Percentiles rank a stretch among this genome's conserved stretches.
Evolutionary conservation across 2,888 invertebrate species (phyloP).

Genomic region (Sminthurides aquaticus): DNA sequence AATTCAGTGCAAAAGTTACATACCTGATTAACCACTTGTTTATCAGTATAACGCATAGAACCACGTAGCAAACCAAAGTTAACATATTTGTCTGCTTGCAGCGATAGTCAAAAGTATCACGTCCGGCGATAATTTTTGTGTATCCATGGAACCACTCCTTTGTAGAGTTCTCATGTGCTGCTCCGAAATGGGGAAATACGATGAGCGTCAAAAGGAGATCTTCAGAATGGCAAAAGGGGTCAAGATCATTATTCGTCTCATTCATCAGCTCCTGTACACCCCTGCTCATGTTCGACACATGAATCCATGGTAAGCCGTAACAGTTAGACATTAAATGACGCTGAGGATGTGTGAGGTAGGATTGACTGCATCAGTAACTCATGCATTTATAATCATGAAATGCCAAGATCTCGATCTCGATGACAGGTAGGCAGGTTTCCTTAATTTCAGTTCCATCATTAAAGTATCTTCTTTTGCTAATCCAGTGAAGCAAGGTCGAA

Average conservation of each 20-base stretch:
- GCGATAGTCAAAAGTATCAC: slow-evolving; percentile 23
- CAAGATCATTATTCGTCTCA: slow-evolving; percentile 29
- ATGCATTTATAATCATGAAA: too few species aligned
- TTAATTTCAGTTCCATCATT: too few species aligned
- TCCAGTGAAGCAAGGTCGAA: too few species aligned
- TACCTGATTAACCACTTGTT: not conserved
- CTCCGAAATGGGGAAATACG: slow-evolving; percentile 26
- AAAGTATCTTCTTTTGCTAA: too few species aligned
- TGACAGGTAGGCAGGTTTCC: not conserved
- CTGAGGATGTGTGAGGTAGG: too few species aligned
- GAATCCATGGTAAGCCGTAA: slow-evolving; percentile 32
- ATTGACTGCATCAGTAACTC: too few species aligned
- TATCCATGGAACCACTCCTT: slow-evolving; percentile 25
- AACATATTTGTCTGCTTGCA: slow-evolving; percentile 4
- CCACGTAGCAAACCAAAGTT: too few species aligned
- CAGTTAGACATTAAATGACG: too few species aligned
- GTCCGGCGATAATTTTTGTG: slow-evolving; percentile 22
- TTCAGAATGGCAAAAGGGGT: slow-evolving; percentile 31
- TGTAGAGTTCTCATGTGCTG: slow-evolving; percentile 28
- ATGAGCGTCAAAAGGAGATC: slow-evolving; percentile 25
- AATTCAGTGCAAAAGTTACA: not conserved
- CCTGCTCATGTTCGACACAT: slow-evolving; percentile 30
- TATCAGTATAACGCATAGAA: too few species aligned
- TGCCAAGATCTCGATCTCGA: too few species aligned
- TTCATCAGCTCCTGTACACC: slow-evolving; percentile 27